phyloP scores from a whole-genome alignment of 30 jellyfish, hydroid and myxozoan species.

The Pseudorhiza aurosa region DNA sequence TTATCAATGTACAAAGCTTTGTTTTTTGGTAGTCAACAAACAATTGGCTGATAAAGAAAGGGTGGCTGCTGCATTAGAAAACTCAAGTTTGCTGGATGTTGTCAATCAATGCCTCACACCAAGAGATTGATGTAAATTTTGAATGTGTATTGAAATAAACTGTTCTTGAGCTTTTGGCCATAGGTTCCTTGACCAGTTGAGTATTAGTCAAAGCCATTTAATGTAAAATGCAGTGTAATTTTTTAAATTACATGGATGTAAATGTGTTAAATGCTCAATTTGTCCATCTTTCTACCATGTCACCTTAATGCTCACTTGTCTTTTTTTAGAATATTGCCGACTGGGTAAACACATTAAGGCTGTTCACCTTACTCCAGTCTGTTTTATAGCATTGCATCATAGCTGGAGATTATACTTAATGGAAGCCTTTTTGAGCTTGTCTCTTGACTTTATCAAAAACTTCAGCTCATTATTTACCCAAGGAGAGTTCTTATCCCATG shows the following conservation, averaged over 20 bases:
- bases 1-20: background rate
- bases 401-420: background rate
- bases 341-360: background rate
- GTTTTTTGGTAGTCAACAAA: constrained; percentile 68
- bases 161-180: too few species aligned
- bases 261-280: too few species aligned
- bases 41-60: constrained; percentile 96
- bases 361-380: background rate
- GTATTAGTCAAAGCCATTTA: too few species aligned
- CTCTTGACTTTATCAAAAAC: background rate
- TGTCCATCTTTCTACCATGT: background rate
- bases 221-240: too few species aligned
- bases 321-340: background rate
- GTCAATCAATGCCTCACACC: constrained; percentile 89
- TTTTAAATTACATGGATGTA: too few species aligned
- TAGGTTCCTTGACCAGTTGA: too few species aligned
- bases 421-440: constrained; percentile 4
- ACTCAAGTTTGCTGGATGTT: constrained; percentile 77
- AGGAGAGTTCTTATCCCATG: constrained; percentile 20
- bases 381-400: constrained; percentile 13
- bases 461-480: constrained; percentile 18
- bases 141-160: too few species aligned
- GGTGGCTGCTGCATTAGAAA: constrained; percentile 96
- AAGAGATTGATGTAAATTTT: constrained; percentile 51
- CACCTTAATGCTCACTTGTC: background rate